Conservation (phyloP, 1,140 invertebrate genomes). For the Caenorhabditis brenneri region DNA sequence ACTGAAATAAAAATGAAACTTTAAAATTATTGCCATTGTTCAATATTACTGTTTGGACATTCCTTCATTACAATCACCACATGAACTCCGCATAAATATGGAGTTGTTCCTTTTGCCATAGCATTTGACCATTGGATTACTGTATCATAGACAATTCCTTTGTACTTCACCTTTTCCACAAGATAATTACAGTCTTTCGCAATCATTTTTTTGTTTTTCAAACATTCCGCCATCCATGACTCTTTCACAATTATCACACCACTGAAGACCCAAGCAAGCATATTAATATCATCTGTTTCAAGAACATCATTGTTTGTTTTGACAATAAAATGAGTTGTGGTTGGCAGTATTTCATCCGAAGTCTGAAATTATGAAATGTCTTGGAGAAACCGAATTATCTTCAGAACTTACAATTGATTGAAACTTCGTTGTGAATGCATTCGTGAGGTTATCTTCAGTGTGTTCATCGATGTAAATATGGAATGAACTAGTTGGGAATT, state of each 20-base stretch:
- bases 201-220: not conserved
- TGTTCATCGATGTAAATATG: not conserved
- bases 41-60: not conserved
- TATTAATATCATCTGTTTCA: not conserved
- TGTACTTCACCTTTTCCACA: not conserved
- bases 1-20: not conserved
- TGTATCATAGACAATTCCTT: not conserved
- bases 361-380: not conserved
- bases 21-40: not conserved
- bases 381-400: not conserved
- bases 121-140: constrained; percentile 22
- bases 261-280: not conserved
- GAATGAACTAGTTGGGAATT: not conserved
- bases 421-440: not conserved
- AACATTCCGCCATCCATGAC: not conserved
- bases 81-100: constrained; percentile 21
- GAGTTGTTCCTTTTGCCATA: constrained; percentile 13
- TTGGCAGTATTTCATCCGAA: not conserved
- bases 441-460: not conserved
- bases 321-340: not conserved
- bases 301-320: not conserved
- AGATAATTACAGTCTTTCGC: not conserved
- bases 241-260: constrained; percentile 3
- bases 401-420: not conserved
- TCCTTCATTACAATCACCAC: constrained; percentile 3